phyloP scores from a whole-genome alignment of 2,113 vertebrate genomes.

The Petrocephalus zakoni region DNA sequence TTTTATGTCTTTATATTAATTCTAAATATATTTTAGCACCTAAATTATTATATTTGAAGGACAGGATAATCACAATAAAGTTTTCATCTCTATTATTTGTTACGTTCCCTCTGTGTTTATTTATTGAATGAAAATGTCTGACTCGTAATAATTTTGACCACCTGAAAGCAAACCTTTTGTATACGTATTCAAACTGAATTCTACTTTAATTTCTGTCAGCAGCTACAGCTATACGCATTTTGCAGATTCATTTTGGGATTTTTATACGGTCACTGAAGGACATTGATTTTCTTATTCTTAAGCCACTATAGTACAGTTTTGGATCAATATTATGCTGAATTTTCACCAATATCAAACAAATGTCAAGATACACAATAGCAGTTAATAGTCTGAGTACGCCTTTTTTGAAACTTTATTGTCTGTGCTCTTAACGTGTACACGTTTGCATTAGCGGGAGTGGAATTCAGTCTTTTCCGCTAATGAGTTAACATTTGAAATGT shows the following conservation, averaged over 20 bases:
- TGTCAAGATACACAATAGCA: not conserved
- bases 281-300: not conserved
- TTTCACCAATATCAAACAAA: not conserved
- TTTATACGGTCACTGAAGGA: not conserved
- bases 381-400: not conserved
- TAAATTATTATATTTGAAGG: constrained; percentile 62
- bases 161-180: not conserved
- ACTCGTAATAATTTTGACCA: not conserved
- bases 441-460: not conserved
- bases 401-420: not conserved
- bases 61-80: constrained; percentile 57
- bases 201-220: not conserved
- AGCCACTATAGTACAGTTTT: not conserved
- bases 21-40: constrained; percentile 31
- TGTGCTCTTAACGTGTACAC: not conserved
- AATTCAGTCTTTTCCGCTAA: not conserved
- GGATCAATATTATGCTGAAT: not conserved
- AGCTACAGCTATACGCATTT: not conserved
- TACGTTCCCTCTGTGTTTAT: not conserved
- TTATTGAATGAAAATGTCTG: not conserved
- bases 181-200: not conserved
- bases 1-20: not conserved
- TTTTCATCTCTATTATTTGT: not conserved
- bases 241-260: not conserved
- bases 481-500: not conserved